Conservation (phyloP, 2,888 invertebrate genomes). For the Laothoe populi region DNA sequence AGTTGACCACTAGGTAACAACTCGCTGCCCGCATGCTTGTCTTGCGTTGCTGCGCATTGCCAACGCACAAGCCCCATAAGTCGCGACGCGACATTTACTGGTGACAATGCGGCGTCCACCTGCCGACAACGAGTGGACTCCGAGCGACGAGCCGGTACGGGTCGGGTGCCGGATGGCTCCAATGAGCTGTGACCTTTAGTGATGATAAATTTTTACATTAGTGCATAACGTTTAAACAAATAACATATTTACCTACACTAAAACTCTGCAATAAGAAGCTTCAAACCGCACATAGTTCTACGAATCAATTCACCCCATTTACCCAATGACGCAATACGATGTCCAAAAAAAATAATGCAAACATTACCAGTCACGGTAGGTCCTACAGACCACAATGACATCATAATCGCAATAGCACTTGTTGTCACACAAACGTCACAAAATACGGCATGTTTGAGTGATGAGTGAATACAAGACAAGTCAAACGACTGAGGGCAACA, state of each 20-base stretch:
- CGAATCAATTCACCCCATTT: background rate
- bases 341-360: constrained; percentile 44
- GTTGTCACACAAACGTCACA: constrained; percentile 55
- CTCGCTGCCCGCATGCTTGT: too few species aligned
- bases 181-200: too few species aligned
- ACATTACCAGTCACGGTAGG: constrained; percentile 33
- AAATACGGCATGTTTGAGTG: constrained; percentile 51
- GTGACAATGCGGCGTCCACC: too few species aligned
- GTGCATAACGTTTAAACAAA: too few species aligned
- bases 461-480: constrained; percentile 56
- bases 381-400: constrained; percentile 51
- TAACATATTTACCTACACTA: background rate
- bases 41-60: too few species aligned
- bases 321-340: background rate
- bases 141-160: too few species aligned
- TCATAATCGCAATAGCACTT: constrained; percentile 56
- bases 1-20: too few species aligned
- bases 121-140: too few species aligned
- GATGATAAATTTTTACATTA: too few species aligned
- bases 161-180: too few species aligned
- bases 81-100: too few species aligned
- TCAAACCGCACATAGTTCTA: background rate
- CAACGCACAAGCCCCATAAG: too few species aligned
- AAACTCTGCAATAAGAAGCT: background rate
- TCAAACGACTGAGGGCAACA: constrained; percentile 42